These are phyloP conservation scores for Brachyhypopomus gauderio DNA, from an alignment of 2,113 vertebrate species.

Conservation along the genomic window DNA sequence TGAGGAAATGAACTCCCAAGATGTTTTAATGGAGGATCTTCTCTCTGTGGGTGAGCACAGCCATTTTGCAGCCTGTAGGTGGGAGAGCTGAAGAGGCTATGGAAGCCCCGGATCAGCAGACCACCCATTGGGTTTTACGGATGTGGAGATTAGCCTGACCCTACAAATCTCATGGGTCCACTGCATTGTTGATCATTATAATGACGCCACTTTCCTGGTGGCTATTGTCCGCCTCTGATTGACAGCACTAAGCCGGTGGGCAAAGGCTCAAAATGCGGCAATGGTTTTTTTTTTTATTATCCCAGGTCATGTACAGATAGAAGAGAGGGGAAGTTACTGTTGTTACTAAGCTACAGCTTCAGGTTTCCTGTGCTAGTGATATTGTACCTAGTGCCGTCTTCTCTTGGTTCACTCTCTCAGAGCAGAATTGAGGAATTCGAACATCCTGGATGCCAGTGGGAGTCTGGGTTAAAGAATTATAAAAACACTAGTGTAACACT, in stretches of 20 bases:
- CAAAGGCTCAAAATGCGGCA: slow-evolving; percentile 39
- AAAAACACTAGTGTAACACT: no score
- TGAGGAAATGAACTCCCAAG: not conserved
- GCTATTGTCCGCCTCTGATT: slow-evolving; percentile 68
- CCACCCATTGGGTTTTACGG: slow-evolving; percentile 72
- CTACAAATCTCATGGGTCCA: slow-evolving; percentile 59
- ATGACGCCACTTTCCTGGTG: slow-evolving; percentile 63
- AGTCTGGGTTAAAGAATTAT: slow-evolving; percentile 26
- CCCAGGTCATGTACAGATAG: slow-evolving; percentile 35
- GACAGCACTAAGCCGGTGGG: slow-evolving; percentile 64
- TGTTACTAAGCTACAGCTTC: slow-evolving; percentile 31
- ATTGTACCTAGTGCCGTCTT: not conserved
- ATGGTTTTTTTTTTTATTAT: slow-evolving; percentile 34
- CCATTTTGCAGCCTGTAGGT: slow-evolving; percentile 22
- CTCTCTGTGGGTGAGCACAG: not conserved
- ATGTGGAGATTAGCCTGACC: slow-evolving; percentile 70
- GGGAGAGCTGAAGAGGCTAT: slow-evolving; percentile 8
- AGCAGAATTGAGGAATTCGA: slow-evolving; percentile 21
- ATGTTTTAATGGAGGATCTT: not conserved
- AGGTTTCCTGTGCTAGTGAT: not conserved
- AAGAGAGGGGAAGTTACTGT: slow-evolving; percentile 17
- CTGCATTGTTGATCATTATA: slow-evolving; percentile 71
- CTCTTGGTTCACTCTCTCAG: slow-evolving; percentile 13
- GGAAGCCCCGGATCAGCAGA: slow-evolving; percentile 39
- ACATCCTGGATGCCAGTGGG: slow-evolving; percentile 31